Conservation (phyloP, 2,113 vertebrate genomes). For the Anguilla rostrata region DNA sequence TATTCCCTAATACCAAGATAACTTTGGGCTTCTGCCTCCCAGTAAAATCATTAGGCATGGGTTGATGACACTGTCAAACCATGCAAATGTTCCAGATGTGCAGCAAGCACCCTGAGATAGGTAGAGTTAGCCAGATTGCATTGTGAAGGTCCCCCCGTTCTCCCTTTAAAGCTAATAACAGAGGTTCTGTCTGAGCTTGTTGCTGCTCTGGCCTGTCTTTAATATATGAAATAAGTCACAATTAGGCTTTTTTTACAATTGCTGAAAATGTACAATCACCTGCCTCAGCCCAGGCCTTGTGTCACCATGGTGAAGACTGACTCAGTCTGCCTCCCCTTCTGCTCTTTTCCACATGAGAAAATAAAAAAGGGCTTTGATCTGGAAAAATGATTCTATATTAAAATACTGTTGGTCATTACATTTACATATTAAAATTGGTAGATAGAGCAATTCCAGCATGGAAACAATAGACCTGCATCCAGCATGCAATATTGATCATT, state of each 20-base stretch:
- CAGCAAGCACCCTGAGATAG: neutral
- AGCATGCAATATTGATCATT: constrained; percentile 49
- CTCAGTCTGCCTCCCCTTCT: constrained; percentile 19
- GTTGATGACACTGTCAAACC: neutral
- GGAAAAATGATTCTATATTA: constrained; percentile 59
- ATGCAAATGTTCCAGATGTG: neutral
- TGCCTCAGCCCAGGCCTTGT: neutral
- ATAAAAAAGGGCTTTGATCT: constrained; percentile 50
- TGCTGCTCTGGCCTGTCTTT: neutral
- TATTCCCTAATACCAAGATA: neutral
- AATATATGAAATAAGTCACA: neutral
- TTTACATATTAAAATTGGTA: constrained; percentile 65
- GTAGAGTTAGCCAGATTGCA: neutral
- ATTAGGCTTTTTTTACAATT: neutral
- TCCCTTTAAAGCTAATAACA: neutral
- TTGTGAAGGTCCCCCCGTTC: neutral
- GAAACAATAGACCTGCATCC: constrained; percentile 52
- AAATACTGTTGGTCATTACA: constrained; percentile 62
- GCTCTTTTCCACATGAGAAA: constrained; percentile 56
- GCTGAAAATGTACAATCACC: neutral
- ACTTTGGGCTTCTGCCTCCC: neutral
- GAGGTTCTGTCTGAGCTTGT: neutral
- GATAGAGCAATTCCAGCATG: constrained; percentile 52
- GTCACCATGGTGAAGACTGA: neutral
- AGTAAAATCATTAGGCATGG: neutral